phyloP scores from a whole-genome alignment of 2,797 vertebrate genomes.

The Labeo calbasu region DNA sequence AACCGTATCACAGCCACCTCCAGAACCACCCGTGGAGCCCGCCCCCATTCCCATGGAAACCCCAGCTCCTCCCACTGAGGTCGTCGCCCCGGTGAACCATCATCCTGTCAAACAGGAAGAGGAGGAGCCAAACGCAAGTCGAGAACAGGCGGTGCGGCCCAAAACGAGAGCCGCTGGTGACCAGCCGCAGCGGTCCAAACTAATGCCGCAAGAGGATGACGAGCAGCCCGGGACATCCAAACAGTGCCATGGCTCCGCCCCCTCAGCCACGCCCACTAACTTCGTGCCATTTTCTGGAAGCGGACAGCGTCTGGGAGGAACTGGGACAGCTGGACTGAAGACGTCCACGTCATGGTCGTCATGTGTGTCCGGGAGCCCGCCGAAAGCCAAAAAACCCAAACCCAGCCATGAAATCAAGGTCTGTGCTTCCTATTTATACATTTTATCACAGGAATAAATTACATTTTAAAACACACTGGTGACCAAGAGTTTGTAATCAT shows the following conservation, averaged over 20 bases:
- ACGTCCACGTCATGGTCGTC: slow-evolving; percentile 64
- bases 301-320: slow-evolving; percentile 82
- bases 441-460: background rate
- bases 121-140: background rate
- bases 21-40: slow-evolving; percentile 40
- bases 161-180: slow-evolving; percentile 44
- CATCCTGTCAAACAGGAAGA: slow-evolving; percentile 58
- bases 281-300: slow-evolving; percentile 87
- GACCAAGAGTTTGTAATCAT: no score
- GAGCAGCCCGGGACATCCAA: slow-evolving; percentile 74
- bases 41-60: slow-evolving; percentile 40
- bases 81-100: background rate
- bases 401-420: slow-evolving; percentile 78
- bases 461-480: background rate
- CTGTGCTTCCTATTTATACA: slow-evolving; percentile 41
- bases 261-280: slow-evolving; percentile 35
- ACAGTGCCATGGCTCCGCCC: slow-evolving; percentile 43
- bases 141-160: slow-evolving; percentile 60
- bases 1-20: slow-evolving; percentile 37
- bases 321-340: slow-evolving; percentile 44
- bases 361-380: slow-evolving; percentile 81
- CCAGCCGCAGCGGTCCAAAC: background rate
- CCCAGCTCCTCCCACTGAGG: slow-evolving; percentile 25
- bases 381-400: slow-evolving; percentile 93
- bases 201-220: slow-evolving; percentile 58